Evolutionary conservation across 2,888 invertebrate species (phyloP), one percentile per base, ranked within the genome.

Genomic region (Busseola fusca): DNA sequence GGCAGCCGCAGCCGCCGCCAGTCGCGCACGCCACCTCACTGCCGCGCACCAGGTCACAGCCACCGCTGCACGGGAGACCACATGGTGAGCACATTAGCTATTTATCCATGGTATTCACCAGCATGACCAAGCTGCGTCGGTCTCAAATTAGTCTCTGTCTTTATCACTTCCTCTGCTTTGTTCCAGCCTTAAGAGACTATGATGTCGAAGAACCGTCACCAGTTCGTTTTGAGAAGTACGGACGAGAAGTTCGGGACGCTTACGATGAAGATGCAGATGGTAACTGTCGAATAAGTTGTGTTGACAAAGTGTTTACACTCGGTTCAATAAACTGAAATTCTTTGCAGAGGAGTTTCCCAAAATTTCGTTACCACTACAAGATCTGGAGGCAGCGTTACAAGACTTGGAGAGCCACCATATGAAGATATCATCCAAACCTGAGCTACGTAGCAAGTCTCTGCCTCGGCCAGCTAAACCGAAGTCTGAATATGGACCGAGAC

Each of bases 331-430:
- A 16, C 21, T 57, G 10, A 12, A 1, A 34, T 52, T 63, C 0
- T 63, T 88, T 87, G 4, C 90, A 94, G 95, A 91, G 48, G 92
- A 93, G 0, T 95, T 94, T 40, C 95, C 94, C n/a, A 94, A 92
- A 83, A 94, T 96, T 75, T 93, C 95, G 0, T 86, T 95, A 4
- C 95, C 95, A 0, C 80, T 95, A 6, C 93, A 93, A 90, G 95
- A 96, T 75, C 83, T 95, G n/a, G 94, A 93, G 76, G 93, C 94
- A 16, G 95, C 95, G 0, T 82, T 95, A 10, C 91, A 92, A 80
- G 93, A 95, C 48, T 83, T 95, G 30, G 94, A 95, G 3, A 89
- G 90, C 1, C 93, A 94, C 69, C 91, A 93, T 81, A 80, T 94
- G 88, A 90, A 93, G 87, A 79, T 84, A 25, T 79, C 87, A 0